Base-by-base conservation (phyloP, 2,888 invertebrate species). In the Drosophila vallismaia region DNA sequence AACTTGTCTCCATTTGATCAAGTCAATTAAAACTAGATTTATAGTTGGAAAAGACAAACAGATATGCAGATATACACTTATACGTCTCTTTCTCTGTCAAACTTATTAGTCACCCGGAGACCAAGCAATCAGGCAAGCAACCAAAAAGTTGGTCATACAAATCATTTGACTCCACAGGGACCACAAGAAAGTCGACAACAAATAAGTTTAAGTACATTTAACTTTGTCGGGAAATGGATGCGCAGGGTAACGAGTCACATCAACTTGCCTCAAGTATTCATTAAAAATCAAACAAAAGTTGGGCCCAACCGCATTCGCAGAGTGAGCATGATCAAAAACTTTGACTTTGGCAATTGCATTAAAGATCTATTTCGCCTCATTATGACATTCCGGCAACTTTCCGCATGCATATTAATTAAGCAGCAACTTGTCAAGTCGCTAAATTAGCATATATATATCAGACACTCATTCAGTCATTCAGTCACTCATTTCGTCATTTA, bases 141-240 rank as follows among this genome's bases (percentile, higher is more conserved):
- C 64, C 63, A 2, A 75, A 76, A 76, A 76, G 73, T 76, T 76
- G 76, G 76, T 66, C 79, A 79, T 76, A 78, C 70, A 70, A 70
- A 70, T 70, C 70, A 70, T 70, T 71, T 70, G 53, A 38, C 19
- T 40, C 51, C 64, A 54, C 28, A 26, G 49, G 44, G 69, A 55
- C 64, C 66, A 69, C 48, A 64, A 55, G 56, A 60, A 79, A 77
- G 80, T 80, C 63, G 71, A 80, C 77, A 77, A 77, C 77, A 77
- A 77, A 80, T 77, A 80, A 80, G 80, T 77, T 80, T 71, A 80
- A 80, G 77, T 80, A 75, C 75, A 77, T 77, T 80, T 77, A 80
- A 80, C 77, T 77, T 40, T 67, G 53, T 38, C 40, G 38, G 52
- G 59, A 63, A 55, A 52, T 55, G 29, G 28, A 14, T 19, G 36